Conservation (phyloP, 2,113 vertebrate species). For the Gobio gobio region DNA sequence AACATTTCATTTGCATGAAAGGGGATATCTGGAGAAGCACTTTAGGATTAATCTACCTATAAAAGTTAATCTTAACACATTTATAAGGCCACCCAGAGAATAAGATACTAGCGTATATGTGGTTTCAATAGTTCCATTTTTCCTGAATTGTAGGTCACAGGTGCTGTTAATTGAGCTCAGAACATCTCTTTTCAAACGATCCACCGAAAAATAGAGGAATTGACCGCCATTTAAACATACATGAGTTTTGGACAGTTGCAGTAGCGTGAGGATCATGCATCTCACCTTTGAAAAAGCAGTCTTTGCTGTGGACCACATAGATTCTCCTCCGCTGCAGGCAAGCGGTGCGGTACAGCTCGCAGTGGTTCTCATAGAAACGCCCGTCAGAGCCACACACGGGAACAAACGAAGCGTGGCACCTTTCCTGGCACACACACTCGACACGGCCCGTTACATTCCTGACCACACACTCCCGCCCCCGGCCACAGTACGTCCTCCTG, state of each 20-base stretch:
- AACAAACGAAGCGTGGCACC: constrained; percentile 85
- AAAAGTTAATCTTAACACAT: no score
- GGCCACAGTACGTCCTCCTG: constrained; percentile 79
- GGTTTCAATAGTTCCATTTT: no score
- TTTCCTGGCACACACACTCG: constrained; percentile 83
- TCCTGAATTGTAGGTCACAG: no score
- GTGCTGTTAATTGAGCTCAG: no score
- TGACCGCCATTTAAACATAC: background rate
- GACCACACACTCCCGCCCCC: constrained; percentile 82
- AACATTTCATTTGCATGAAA: no score
- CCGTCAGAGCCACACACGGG: constrained; percentile 93
- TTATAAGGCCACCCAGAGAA: no score
- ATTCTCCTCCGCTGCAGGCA: constrained; percentile 86
- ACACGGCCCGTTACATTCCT: constrained; percentile 76
- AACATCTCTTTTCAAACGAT: background rate
- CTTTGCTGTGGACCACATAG: constrained; percentile 85
- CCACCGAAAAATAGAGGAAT: background rate
- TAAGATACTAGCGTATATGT: no score
- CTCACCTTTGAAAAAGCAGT: constrained; percentile 96
- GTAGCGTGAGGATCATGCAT: background rate
- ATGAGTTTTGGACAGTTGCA: background rate
- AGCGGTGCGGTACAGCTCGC: constrained; percentile 87
- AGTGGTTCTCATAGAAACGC: constrained; percentile 93
- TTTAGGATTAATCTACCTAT: no score
- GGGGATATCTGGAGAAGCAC: no score